phyloP scores from a whole-genome alignment of 1,140 invertebrate species.

The Proctacanthus coquilletti region DNA sequence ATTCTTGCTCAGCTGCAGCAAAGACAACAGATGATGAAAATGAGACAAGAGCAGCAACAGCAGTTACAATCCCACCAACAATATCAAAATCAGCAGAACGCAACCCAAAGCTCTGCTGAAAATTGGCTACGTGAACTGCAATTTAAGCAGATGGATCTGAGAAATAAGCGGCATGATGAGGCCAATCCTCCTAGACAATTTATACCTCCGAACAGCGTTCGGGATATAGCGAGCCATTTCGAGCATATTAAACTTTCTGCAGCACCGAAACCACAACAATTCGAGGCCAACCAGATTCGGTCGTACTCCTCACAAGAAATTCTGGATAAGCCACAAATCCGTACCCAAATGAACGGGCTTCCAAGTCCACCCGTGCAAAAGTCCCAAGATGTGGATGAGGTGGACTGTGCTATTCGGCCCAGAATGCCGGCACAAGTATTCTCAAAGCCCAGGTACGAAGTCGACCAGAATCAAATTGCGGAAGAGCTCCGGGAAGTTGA shows the following conservation, averaged over 20 bases:
- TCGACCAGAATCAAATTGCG: constrained; percentile 29
- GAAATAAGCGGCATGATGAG: constrained; percentile 33
- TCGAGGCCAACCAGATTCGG: constrained; percentile 10
- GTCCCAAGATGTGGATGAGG: constrained; percentile 17
- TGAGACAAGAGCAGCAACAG: constrained; percentile 45
- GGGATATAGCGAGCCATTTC: constrained; percentile 70
- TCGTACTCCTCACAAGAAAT: constrained; percentile 25
- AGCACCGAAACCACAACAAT: constrained; percentile 6
- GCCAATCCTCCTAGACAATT: too few relatives aligned
- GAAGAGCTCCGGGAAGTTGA: constrained; percentile 38
- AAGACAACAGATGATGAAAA: constrained; percentile 35
- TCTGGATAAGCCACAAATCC: constrained; percentile 13
- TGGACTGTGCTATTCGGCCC: constrained; percentile 26
- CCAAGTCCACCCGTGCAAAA: constrained; percentile 6
- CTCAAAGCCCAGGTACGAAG: constrained; percentile 24
- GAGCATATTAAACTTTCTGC: constrained; percentile 42
- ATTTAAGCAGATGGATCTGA: constrained; percentile 54
- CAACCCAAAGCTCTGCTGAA: constrained; percentile 33
- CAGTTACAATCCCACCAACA: constrained; percentile 29
- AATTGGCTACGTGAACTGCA: constrained; percentile 64
- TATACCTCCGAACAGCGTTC: constrained; percentile 32
- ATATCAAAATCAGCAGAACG: constrained; percentile 11
- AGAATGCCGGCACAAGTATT: constrained; percentile 9
- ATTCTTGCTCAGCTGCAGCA: constrained; percentile 58
- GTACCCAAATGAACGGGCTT: constrained; percentile 27